Conservation (phyloP, 2,797 vertebrate genomes). For the Muscicapa comitata region DNA sequence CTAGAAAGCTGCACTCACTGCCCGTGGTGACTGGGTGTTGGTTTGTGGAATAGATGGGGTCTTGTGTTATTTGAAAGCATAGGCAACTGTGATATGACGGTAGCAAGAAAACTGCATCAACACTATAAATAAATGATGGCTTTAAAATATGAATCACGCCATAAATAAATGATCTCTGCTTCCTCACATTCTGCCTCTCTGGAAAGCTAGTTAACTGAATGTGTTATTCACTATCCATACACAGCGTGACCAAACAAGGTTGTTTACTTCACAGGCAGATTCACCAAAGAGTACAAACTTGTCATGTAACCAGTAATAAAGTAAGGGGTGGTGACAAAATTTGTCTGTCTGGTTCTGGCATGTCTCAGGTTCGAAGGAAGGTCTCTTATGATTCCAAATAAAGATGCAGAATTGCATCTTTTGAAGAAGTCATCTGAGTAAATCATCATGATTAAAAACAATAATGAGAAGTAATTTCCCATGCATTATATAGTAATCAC, state of each 20-base stretch:
- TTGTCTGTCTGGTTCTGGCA: background rate
- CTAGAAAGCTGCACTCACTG: background rate
- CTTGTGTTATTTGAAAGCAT: background rate
- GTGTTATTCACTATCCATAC: background rate
- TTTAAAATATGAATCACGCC: conserved; percentile 35
- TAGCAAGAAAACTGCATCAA: conserved; percentile 7
- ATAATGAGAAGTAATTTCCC: conserved; percentile 17
- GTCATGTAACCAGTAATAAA: background rate
- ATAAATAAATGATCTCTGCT: conserved; percentile 33
- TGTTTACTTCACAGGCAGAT: background rate
- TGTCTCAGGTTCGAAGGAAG: background rate
- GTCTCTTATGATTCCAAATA: conserved; percentile 14
- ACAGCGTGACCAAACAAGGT: background rate
- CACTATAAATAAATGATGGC: conserved; percentile 38
- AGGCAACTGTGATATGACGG: background rate
- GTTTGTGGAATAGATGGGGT: background rate
- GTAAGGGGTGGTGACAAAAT: background rate
- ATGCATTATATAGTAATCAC: conserved; percentile 3
- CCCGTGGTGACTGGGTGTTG: background rate
- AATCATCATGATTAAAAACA: conserved; percentile 34
- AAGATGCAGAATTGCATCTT: background rate
- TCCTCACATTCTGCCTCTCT: background rate
- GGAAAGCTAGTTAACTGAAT: background rate
- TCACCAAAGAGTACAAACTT: background rate
- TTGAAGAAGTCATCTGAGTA: background rate